Evolutionary conservation across 2,888 invertebrate genomes (phyloP), one percentile per base, ranked within the genome.

Genomic region (Melanargia galathea): DNA sequence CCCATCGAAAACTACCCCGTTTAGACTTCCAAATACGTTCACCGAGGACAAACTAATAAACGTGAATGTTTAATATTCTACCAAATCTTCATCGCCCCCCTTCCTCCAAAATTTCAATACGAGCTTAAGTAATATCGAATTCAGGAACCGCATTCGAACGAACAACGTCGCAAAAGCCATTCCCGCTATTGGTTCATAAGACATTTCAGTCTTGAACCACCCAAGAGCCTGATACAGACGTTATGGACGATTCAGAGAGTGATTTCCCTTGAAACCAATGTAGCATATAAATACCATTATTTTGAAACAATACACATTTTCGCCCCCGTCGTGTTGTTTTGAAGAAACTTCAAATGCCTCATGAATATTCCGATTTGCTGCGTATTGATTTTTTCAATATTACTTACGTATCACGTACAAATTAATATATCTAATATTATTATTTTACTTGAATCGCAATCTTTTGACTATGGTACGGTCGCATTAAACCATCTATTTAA

Each of bases 261-360:
- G 90, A 91, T 91, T 91, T 91, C 90, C 90, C 90, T 83, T 87
- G 90, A 86, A 90, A 88, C 89, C 90, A 85, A 91, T 91, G 91
- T 88, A 86, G 85, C 90, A 88, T 87, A 90, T 87, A 90, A 90
- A 90, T 90, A 90, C 88, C 85, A 87, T 89, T 90, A 90, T 87
- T 87, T 80, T 84, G 86, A 85, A 87, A 89, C 90, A 88, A 87
- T 90, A 83, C 86, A 79, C 85, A 83, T 82, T 79, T 82, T 78
- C 80, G 71, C 81, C 79, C 79, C 77, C 80, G 76, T 76, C 75
- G 75, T 73, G 77, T 81, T 84, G 80, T 86, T 83, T 79, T 78
- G 78, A 78, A 82, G 78, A 77, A 79, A 80, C 78, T 80, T 77
- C 74, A 71, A 76, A 77, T 71, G 77, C 71, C 75, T 78, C 76